phyloP scores from a whole-genome alignment of 1,140 invertebrate species.

The Potamilus streckersoni region DNA sequence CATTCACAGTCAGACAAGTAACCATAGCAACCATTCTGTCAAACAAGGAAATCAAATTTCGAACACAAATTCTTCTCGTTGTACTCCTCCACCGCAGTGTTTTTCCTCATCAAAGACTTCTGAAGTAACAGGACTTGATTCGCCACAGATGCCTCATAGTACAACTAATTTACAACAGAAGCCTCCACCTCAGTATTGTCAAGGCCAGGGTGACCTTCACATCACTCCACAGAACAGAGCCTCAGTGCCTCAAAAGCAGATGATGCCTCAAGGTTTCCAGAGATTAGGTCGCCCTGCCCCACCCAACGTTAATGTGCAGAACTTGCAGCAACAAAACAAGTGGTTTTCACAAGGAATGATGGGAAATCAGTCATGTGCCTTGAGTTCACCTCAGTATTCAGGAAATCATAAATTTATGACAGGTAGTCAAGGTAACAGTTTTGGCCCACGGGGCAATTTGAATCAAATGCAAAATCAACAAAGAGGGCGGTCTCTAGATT shows the following conservation, averaged over 20 bases:
- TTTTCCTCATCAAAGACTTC: constrained; percentile 23
- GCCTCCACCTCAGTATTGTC: constrained; percentile 31
- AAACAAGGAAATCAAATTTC: constrained; percentile 19
- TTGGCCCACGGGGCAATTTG: too few relatives aligned
- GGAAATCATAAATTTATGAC: too few relatives aligned
- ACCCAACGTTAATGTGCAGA: constrained; percentile 60
- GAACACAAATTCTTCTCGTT: not conserved
- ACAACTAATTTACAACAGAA: constrained; percentile 20
- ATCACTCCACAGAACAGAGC: not conserved
- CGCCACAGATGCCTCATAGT: constrained; percentile 27
- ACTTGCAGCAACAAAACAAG: constrained; percentile 42
- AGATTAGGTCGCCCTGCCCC: constrained; percentile 51
- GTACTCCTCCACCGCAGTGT: constrained; percentile 23
- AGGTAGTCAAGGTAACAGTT: too few relatives aligned
- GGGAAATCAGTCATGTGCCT: constrained; percentile 40
- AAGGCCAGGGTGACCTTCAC: constrained; percentile 6
- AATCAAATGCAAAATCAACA: constrained; percentile 17
- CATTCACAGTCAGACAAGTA: constrained; percentile 24
- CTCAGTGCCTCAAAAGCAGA: constrained; percentile 6
- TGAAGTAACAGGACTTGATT: constrained; percentile 18
- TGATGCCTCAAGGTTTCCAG: constrained; percentile 28
- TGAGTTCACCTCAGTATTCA: constrained; percentile 18
- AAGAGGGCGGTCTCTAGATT: constrained; percentile 45
- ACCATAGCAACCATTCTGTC: constrained; percentile 30
- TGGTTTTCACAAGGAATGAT: constrained; percentile 29